Conservation (phyloP, 2,888 invertebrate genomes). For the Amphiduros pacificus region DNA sequence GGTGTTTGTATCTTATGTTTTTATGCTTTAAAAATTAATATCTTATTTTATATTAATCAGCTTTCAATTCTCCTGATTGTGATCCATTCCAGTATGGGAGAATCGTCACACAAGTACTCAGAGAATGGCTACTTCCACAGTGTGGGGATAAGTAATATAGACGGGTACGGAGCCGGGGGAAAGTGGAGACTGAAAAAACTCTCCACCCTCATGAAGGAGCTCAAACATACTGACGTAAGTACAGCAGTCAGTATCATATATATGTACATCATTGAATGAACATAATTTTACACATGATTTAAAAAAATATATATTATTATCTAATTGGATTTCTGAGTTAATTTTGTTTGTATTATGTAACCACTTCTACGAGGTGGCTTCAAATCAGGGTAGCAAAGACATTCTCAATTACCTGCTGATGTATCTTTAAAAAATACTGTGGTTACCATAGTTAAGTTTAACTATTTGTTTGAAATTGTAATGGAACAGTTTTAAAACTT, state of each 20-base stretch:
- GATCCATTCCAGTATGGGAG: constrained; percentile 40
- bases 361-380: too few relatives aligned
- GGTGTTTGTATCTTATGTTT: not conserved
- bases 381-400: too few relatives aligned
- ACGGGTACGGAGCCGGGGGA: constrained; percentile 18
- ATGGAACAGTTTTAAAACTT: too few relatives aligned
- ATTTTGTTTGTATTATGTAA: too few relatives aligned
- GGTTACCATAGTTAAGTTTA: too few relatives aligned
- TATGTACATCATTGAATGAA: not conserved
- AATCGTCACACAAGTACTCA: constrained; percentile 37
- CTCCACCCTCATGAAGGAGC: constrained; percentile 41
- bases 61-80: not conserved
- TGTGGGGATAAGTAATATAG: constrained; percentile 29
- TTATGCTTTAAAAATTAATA: not conserved
- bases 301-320: not conserved
- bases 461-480: too few relatives aligned
- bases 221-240: constrained; percentile 47
- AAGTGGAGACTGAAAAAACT: constrained; percentile 52
- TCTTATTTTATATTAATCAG: not conserved
- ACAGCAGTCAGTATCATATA: not conserved
- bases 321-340: too few relatives aligned
- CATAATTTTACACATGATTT: too few relatives aligned
- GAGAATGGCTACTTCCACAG: constrained; percentile 31
- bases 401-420: too few relatives aligned
- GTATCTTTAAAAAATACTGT: too few relatives aligned